These are phyloP conservation scores for Cosmorhoe ocellata DNA, from an alignment of 2,888 invertebrate species.

Conservation along the genomic window DNA sequence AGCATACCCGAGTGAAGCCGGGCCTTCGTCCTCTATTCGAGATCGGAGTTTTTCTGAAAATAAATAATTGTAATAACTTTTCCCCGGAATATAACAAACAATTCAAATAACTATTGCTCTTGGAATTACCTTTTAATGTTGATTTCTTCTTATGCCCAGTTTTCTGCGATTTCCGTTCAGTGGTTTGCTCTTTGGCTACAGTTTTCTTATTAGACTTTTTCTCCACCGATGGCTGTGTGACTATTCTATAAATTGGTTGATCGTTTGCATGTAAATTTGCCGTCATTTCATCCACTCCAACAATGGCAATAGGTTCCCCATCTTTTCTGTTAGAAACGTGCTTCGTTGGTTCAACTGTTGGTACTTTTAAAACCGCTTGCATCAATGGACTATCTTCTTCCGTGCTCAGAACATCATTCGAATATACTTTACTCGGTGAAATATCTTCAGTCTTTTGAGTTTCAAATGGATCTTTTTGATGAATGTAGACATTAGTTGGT, in stretches of 20 bases:
- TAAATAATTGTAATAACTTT: neutral
- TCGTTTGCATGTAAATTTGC: conserved; percentile 75
- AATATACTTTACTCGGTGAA: conserved; percentile 58
- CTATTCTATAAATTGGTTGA: conserved; percentile 75
- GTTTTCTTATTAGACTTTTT: conserved; percentile 70
- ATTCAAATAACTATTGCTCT: neutral
- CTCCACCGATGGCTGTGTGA: conserved; percentile 71
- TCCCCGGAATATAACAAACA: neutral
- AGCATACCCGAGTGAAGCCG: conserved; percentile 88
- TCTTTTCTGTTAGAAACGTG: conserved; percentile 68
- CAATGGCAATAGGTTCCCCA: conserved; percentile 66
- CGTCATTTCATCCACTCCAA: conserved; percentile 70
- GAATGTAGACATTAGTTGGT: conserved; percentile 42
- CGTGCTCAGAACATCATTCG: conserved; percentile 66
- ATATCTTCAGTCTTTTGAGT: conserved; percentile 47
- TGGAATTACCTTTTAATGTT: conserved; percentile 65
- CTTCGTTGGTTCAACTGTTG: conserved; percentile 62
- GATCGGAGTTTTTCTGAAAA: conserved; percentile 70
- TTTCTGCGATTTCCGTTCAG: conserved; percentile 59
- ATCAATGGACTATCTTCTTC: conserved; percentile 71
- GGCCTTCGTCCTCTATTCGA: conserved; percentile 68
- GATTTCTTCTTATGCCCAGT: conserved; percentile 73
- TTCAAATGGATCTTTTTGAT: conserved; percentile 29
- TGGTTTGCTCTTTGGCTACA: conserved; percentile 54
- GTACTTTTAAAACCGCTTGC: conserved; percentile 72